A percentile compares a stretch with the other conserved stretches of the same genome.
These are phyloP conservation scores for Falco columbarius DNA, from an alignment of 2,797 vertebrate genomes.

Conservation along the genomic window DNA sequence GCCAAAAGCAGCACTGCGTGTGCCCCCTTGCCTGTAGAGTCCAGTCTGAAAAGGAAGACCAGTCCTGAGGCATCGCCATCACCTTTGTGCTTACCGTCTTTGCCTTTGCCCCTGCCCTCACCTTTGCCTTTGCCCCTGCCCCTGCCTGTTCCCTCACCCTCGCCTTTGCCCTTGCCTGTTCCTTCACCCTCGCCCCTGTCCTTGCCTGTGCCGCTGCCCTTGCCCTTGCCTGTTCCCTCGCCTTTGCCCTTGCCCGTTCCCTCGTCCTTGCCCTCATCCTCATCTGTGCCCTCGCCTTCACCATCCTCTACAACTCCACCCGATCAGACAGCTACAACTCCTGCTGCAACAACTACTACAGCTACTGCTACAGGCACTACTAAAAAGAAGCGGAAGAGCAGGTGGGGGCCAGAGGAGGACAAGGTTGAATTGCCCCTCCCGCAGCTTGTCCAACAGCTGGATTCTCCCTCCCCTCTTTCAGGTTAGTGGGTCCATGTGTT, in stretches of 20 bases:
- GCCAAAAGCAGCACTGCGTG: constrained; percentile 53
- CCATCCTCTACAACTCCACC: neutral
- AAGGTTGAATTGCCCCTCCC: constrained; percentile 88
- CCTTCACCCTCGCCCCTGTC: neutral
- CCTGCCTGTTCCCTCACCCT: neutral
- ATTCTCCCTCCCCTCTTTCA: constrained; percentile 75
- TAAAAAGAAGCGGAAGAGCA: constrained; percentile 94
- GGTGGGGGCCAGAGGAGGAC: constrained; percentile 95
- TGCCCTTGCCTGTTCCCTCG: neutral
- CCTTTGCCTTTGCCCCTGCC: neutral
- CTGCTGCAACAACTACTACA: neutral
- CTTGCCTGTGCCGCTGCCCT: neutral
- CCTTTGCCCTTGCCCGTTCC: neutral
- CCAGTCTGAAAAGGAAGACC: constrained; percentile 49
- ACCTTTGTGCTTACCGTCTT: neutral
- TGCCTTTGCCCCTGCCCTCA: neutral
- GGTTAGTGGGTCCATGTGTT: constrained; percentile 26
- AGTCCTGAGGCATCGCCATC: constrained; percentile 25
- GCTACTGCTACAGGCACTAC: constrained; percentile 36
- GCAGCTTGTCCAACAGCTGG: constrained; percentile 68
- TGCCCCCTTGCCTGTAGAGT: neutral
- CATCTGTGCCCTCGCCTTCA: neutral
- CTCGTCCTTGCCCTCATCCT: neutral
- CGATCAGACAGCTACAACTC: neutral
- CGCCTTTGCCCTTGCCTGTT: neutral